Evolutionary conservation across 2,888 invertebrate species (phyloP).

Genomic region (Neoitamus cyanurus): DNA sequence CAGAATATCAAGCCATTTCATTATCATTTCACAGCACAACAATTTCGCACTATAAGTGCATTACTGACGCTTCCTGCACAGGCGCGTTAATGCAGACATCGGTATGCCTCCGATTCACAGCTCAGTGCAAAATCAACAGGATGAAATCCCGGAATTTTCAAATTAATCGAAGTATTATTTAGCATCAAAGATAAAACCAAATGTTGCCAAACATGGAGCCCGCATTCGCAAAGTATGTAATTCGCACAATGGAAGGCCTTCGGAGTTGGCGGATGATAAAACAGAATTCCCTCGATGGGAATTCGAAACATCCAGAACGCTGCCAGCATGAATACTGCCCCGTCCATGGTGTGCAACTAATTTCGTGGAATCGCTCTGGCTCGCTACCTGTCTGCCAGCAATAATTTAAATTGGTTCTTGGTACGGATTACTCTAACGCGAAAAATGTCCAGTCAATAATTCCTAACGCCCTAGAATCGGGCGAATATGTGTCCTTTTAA

Average conservation of each 20-base stretch:
- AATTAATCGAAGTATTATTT: slow-evolving; percentile 24
- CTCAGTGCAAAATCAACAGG: slow-evolving; percentile 4
- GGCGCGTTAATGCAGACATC: not conserved
- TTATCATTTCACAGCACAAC: slow-evolving; percentile 1
- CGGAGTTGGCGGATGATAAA: not conserved
- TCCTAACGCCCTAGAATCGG: not conserved
- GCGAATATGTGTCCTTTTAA: not conserved
- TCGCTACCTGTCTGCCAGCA: not conserved
- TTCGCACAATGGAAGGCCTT: not conserved
- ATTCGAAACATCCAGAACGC: not conserved
- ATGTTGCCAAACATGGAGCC: slow-evolving; percentile 3
- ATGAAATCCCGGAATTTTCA: not conserved
- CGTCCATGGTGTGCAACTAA: not conserved
- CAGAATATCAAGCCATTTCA: not conserved
- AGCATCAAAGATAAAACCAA: not conserved
- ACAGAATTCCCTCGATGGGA: not conserved
- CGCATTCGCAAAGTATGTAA: not conserved
- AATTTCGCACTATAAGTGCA: not conserved
- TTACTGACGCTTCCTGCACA: not conserved
- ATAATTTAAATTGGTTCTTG: not conserved
- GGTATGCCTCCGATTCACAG: not conserved
- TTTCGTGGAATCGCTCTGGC: not conserved
- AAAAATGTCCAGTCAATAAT: not conserved
- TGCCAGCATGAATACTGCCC: not conserved
- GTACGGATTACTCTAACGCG: not conserved